Evolutionary conservation across 2,797 vertebrate species (phyloP), one percentile per base, ranked within the genome.

Genomic region (Graptemys geographica): DNA sequence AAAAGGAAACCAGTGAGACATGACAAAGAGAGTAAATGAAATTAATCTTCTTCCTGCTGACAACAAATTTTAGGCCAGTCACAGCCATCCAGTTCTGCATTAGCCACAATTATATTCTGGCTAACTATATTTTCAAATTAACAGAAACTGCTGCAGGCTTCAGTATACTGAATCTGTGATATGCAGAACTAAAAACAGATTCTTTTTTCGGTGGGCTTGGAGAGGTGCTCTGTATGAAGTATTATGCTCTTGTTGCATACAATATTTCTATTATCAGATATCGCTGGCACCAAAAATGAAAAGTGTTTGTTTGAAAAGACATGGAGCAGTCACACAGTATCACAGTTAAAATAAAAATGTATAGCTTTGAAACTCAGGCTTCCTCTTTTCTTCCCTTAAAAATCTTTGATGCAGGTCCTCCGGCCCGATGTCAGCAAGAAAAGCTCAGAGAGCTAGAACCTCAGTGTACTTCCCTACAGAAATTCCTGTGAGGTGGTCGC

Each of bases 11-110:
- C 93, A 97, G 94, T 84, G 97, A 98, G 97, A 98, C 97, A 98
- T 97, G 97, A 97, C 97, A 98, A 96, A 97, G 94, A 97, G 91
- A 92, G 81, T 94, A 98, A 98, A 98, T 97, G 96, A 98, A 98
- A 98, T 98, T 97, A 97, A 98, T 98, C 95, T 98, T 97, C 94
- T 97, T 96, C 93, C 97, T 97, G 95, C 97, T 97, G 96, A 97
- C 97, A 97, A 97, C 91, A 98, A 96, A 94, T 97, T 97, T 98
- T 93, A 96, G 89, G 47, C 89, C 69, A 95, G 89, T 56, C 83
- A 86, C 76, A 96, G 88, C 18, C 79, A 95, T 84, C 2, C 81
- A 93, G 90, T 33, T 97, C 93, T 90, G 88, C 79, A 87, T 93
- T 94, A 90, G 41, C 12, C 49, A 56, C 87, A 95, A 85, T 96